These are phyloP conservation scores for Syngnathus typhle DNA, from an alignment of 2,113 vertebrate species.

Conservation along the genomic window DNA sequence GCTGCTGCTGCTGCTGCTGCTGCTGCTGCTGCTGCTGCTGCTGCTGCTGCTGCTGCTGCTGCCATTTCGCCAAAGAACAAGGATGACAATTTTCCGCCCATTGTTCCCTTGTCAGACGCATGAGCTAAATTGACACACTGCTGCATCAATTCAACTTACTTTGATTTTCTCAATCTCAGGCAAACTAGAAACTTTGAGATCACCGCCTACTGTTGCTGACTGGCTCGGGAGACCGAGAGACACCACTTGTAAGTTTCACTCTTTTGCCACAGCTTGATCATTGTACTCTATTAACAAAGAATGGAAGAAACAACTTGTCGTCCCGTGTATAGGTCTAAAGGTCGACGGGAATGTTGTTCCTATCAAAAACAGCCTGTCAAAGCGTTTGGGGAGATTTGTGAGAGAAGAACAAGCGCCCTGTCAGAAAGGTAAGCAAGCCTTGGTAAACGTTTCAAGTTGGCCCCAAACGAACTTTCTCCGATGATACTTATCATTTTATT, in stretches of 20 bases:
- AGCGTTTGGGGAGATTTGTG: conserved; percentile 80
- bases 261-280: neutral
- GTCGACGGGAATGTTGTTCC: conserved; percentile 46
- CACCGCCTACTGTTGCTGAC: conserved; percentile 62
- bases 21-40: too few relatives aligned
- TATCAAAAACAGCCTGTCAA: conserved; percentile 74
- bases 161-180: neutral
- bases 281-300: neutral
- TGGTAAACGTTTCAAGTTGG: too few relatives aligned
- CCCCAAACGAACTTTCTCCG: too few relatives aligned
- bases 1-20: too few relatives aligned
- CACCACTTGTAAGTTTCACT: conserved; percentile 23
- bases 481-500: too few relatives aligned
- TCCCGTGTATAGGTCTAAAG: conserved; percentile 42
- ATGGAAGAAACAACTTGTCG: neutral
- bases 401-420: conserved; percentile 56
- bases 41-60: too few relatives aligned
- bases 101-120: neutral
- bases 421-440: conserved; percentile 68
- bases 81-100: too few relatives aligned
- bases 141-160: neutral
- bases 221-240: conserved; percentile 71
- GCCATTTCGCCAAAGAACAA: too few relatives aligned
- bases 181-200: conserved; percentile 52
- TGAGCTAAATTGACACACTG: neutral